A percentile compares a stretch with the other conserved stretches of the same genome.
Conservation (phyloP, 2,888 invertebrate genomes). For the Thumatha senex region DNA sequence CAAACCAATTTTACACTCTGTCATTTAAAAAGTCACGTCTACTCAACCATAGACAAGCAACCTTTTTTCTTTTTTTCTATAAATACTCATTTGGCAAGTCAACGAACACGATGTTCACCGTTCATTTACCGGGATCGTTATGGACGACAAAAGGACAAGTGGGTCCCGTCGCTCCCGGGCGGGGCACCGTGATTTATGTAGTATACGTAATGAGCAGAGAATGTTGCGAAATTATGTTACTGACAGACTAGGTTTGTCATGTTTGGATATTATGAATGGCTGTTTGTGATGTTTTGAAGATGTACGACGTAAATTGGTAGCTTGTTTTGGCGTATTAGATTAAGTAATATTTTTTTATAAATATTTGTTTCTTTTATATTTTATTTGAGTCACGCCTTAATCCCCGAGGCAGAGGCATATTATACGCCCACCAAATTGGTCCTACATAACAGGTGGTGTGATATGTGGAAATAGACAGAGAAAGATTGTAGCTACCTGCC, state of each 20-base stretch:
- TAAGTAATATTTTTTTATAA: no score
- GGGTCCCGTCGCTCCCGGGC: slow-evolving; percentile 13
- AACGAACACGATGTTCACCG: slow-evolving; percentile 21
- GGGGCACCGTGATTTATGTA: slow-evolving; percentile 31
- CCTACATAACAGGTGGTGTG: no score
- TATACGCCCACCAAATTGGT: no score
- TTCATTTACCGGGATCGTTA: slow-evolving; percentile 31
- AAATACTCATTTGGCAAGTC: slow-evolving; percentile 11
- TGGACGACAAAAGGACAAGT: slow-evolving; percentile 27
- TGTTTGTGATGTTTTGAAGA: background rate
- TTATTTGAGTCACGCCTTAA: no score
- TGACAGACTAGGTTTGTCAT: slow-evolving; percentile 6
- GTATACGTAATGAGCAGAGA: slow-evolving; percentile 9
- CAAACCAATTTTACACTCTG: no score
- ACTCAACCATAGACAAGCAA: background rate
- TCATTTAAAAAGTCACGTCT: background rate
- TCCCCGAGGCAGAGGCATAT: no score
- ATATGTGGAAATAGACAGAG: no score
- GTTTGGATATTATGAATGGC: slow-evolving; percentile 1
- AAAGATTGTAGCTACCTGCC: no score
- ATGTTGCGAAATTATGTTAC: slow-evolving; percentile 7
- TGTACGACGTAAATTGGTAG: background rate
- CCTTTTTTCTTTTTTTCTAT: background rate
- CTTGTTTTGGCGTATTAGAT: no score
- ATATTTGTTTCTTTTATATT: no score